Evolutionary conservation across 2,888 invertebrate species (phyloP).

Genomic region (Lamproptera curius): DNA sequence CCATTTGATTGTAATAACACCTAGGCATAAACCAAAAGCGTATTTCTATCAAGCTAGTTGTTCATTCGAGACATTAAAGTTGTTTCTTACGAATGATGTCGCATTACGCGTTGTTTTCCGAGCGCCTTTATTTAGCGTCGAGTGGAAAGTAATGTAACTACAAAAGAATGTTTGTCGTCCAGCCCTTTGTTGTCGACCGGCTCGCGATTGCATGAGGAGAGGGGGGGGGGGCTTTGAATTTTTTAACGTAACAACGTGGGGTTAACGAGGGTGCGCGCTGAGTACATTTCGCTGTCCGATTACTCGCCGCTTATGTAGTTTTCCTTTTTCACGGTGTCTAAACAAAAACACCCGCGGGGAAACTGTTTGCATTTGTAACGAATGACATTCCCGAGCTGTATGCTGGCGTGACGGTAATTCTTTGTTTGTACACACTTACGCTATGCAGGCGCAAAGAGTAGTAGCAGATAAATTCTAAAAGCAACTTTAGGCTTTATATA

Average conservation of each 20-base stretch:
- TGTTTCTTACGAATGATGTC: constrained; percentile 20
- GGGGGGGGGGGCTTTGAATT: constrained; percentile 29
- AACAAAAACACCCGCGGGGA: constrained; percentile 1
- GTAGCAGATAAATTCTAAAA: too few relatives aligned
- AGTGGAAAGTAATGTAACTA: constrained; percentile 22
- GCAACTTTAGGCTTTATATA: too few relatives aligned
- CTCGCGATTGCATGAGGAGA: constrained; percentile 22
- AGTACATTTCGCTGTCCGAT: constrained; percentile 22
- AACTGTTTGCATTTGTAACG: background rate
- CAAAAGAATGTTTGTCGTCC: constrained; percentile 13
- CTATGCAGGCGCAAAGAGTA: background rate
- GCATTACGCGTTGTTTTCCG: constrained; percentile 14
- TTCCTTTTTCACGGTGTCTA: constrained; percentile 9
- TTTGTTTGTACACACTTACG: background rate
- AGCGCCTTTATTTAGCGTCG: constrained; percentile 18
- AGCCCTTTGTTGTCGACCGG: constrained; percentile 18
- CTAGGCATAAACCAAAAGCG: too few relatives aligned
- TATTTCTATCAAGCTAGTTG: too few relatives aligned
- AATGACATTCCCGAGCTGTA: background rate
- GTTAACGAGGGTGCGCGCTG: constrained; percentile 25
- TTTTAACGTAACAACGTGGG: constrained; percentile 29
- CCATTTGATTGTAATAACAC: too few relatives aligned
- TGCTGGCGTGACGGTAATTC: background rate
- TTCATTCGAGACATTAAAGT: too few relatives aligned
- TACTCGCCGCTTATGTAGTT: constrained; percentile 4